These are phyloP conservation scores for Maniola jurtina DNA, from an alignment of 1,140 invertebrate species.

Conservation along the genomic window DNA sequence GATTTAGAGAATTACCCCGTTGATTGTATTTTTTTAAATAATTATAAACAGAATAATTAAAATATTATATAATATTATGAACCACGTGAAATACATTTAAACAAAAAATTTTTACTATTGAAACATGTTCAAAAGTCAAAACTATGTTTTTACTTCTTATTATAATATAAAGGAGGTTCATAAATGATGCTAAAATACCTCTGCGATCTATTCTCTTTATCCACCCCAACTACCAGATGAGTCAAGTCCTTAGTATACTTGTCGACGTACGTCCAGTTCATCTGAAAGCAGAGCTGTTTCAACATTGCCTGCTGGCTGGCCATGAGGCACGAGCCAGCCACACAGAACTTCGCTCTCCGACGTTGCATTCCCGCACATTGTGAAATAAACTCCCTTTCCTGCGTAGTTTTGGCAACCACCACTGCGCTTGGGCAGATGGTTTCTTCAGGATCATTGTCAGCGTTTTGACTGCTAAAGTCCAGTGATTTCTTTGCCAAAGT, in stretches of 20 bases:
- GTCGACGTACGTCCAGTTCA: slow-evolving; percentile 57
- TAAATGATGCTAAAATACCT: slow-evolving; percentile 38
- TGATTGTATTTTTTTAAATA: too few relatives aligned
- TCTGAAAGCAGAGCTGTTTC: slow-evolving; percentile 46
- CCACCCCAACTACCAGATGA: slow-evolving; percentile 68
- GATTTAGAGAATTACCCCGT: too few relatives aligned
- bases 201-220: slow-evolving; percentile 65
- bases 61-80: too few relatives aligned
- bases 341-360: slow-evolving; percentile 38
- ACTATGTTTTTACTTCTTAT: background rate
- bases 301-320: slow-evolving; percentile 42
- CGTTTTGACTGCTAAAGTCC: slow-evolving; percentile 47
- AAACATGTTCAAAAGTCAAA: too few relatives aligned
- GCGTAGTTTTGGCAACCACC: slow-evolving; percentile 50
- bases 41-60: too few relatives aligned
- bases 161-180: too few relatives aligned
- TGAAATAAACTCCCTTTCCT: slow-evolving; percentile 59
- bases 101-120: too few relatives aligned
- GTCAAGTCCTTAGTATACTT: slow-evolving; percentile 62
- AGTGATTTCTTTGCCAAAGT: slow-evolving; percentile 65
- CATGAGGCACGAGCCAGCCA: slow-evolving; percentile 62
- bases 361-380: slow-evolving; percentile 20
- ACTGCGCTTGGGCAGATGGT: slow-evolving; percentile 49
- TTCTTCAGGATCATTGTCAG: slow-evolving; percentile 41
- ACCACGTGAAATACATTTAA: too few relatives aligned